Evolutionary conservation across 2,888 invertebrate species (phyloP).

Genomic region (Mamestra brassicae): DNA sequence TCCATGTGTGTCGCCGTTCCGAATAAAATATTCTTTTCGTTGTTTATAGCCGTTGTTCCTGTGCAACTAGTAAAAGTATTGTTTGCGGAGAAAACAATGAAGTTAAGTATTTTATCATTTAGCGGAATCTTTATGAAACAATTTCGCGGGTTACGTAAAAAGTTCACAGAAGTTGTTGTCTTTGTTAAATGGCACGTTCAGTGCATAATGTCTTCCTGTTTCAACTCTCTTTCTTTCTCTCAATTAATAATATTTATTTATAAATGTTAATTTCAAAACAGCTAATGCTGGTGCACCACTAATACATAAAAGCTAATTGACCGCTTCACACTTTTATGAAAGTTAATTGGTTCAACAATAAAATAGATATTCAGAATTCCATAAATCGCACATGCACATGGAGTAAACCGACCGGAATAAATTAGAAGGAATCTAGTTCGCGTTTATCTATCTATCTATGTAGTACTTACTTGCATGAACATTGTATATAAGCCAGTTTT

Average conservation of each 20-base stretch:
- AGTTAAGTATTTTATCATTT: slow-evolving; percentile 73
- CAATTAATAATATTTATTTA: not conserved
- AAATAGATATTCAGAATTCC: slow-evolving; percentile 57
- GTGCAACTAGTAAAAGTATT: slow-evolving; percentile 84
- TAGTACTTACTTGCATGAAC: slow-evolving; percentile 52
- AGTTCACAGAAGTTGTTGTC: slow-evolving; percentile 62
- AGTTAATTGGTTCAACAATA: slow-evolving; percentile 49
- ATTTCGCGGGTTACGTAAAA: slow-evolving; percentile 72
- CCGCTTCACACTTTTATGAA: slow-evolving; percentile 36
- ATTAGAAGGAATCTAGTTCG: slow-evolving; percentile 60
- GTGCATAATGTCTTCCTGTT: slow-evolving; percentile 62
- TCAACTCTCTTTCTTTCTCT: slow-evolving; percentile 24
- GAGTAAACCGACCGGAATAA: slow-evolving; percentile 63
- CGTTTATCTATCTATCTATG: slow-evolving; percentile 60
- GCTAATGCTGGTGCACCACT: not conserved
- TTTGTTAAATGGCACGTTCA: slow-evolving; percentile 58
- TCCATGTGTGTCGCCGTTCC: slow-evolving; percentile 86
- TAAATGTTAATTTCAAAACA: not conserved
- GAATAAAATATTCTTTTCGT: slow-evolving; percentile 88
- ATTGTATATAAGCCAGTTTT: slow-evolving; percentile 64
- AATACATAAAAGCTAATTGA: slow-evolving; percentile 17
- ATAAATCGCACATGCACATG: slow-evolving; percentile 58
- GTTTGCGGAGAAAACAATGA: slow-evolving; percentile 81
- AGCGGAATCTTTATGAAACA: slow-evolving; percentile 68
- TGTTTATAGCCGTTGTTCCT: slow-evolving; percentile 83